These are phyloP conservation scores for Agapornis canus DNA, from an alignment of 2,797 vertebrate genomes.

Conservation along the genomic window DNA sequence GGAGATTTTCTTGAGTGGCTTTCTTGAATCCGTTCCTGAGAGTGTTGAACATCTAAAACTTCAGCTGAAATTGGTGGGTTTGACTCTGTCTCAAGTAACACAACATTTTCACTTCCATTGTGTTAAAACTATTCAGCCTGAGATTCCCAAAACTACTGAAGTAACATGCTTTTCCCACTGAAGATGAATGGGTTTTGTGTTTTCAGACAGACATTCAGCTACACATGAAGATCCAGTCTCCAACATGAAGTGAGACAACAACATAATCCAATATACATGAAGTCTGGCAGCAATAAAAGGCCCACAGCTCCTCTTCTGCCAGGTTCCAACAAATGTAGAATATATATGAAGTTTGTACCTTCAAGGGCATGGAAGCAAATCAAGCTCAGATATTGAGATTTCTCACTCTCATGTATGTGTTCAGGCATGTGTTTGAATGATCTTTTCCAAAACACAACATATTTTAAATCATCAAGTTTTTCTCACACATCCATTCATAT, in stretches of 20 bases:
- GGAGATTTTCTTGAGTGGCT: neutral
- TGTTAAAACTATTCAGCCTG: neutral
- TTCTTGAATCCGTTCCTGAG: neutral
- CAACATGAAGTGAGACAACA: fast-evolving
- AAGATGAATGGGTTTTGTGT: neutral
- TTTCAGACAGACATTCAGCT: neutral
- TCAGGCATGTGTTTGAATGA: neutral
- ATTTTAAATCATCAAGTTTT: constrained; percentile 19
- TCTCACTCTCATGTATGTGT: neutral
- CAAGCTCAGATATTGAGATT: neutral
- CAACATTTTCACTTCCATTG: neutral
- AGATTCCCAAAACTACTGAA: neutral
- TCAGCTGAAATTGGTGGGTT: neutral
- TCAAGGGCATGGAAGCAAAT: constrained; percentile 11
- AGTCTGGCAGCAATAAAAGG: neutral
- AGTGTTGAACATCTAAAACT: neutral
- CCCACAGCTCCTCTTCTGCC: neutral
- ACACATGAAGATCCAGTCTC: neutral
- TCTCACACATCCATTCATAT: neutral
- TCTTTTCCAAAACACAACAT: constrained; percentile 21
- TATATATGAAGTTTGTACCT: neutral
- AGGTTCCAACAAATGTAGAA: neutral
- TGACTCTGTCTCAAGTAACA: neutral
- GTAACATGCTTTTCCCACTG: neutral
- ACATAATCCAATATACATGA: neutral